Evolutionary conservation across 1,140 invertebrate species (phyloP).

Genomic region (Globodera ellingtonae): DNA sequence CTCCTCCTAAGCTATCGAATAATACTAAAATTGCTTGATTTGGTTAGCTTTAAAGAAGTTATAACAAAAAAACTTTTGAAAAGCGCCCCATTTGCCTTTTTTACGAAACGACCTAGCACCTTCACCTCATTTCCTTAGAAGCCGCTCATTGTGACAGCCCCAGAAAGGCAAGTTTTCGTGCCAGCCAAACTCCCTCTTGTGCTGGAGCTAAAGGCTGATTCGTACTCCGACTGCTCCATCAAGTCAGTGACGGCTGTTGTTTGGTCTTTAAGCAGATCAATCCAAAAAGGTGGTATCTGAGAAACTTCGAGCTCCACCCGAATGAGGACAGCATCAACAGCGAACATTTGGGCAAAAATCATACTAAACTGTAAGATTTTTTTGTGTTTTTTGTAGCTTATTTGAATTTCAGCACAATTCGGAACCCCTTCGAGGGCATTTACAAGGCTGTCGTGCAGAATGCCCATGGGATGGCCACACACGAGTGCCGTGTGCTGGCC

Average conservation of each 20-base stretch:
- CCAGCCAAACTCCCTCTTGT: constrained; percentile 42
- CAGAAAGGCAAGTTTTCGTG: constrained; percentile 40
- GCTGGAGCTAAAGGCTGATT: constrained; percentile 30
- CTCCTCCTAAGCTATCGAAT: too few species aligned
- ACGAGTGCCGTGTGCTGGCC: constrained; percentile 46
- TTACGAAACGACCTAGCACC: too few species aligned
- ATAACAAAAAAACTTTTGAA: too few species aligned
- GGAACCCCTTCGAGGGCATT: constrained; percentile 40
- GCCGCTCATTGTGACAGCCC: constrained; percentile 34
- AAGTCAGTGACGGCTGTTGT: background rate
- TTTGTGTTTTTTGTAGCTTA: background rate
- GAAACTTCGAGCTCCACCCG: constrained; percentile 56
- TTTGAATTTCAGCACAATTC: constrained; percentile 12
- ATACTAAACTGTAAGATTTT: constrained; percentile 6
- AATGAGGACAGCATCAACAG: constrained; percentile 19
- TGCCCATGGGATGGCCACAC: constrained; percentile 42
- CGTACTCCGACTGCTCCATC: constrained; percentile 21
- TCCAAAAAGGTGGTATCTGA: constrained; percentile 48
- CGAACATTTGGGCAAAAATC: constrained; percentile 13
- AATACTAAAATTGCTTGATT: too few species aligned
- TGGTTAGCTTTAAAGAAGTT: too few species aligned
- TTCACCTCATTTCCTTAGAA: constrained; percentile 26
- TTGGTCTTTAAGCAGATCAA: background rate
- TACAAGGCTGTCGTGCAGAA: constrained; percentile 49
- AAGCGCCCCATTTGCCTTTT: too few species aligned